Conservation (phyloP, 92 coral and sea anemone genomes). For the Chrysogorgia sp. region DNA sequence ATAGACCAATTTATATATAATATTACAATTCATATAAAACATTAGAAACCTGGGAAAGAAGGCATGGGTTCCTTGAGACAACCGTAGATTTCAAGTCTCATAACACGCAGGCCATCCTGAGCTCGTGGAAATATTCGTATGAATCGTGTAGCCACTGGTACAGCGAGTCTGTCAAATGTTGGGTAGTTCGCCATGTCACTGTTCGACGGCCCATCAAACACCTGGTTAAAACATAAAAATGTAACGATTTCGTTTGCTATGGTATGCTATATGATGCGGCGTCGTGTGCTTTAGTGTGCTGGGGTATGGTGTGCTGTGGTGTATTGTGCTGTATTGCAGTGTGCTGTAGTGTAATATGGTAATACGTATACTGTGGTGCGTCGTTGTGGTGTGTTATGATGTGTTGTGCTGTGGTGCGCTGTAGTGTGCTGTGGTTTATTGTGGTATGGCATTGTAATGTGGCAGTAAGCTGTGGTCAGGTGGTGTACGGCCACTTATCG, state of each 20-base stretch:
- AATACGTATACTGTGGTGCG: background rate
- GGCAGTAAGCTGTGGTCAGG: no score
- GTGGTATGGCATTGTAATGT: no score
- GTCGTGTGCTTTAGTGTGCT: background rate
- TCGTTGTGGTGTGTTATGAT: background rate
- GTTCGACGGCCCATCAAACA: conserved; percentile 70
- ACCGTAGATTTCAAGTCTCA: conserved; percentile 87
- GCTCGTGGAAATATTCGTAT: conserved; percentile 76
- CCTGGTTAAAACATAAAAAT: conserved; percentile 48
- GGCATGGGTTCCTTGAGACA: conserved; percentile 78
- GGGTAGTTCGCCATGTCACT: conserved; percentile 61
- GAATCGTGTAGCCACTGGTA: conserved; percentile 71
- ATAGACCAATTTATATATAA: background rate
- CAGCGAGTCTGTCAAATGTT: conserved; percentile 56
- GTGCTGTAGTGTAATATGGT: background rate
- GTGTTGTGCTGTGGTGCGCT: background rate
- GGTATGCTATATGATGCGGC: background rate
- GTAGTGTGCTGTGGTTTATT: background rate
- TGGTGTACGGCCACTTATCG: no score
- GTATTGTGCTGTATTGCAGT: background rate
- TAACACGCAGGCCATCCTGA: conserved; percentile 53
- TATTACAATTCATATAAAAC: background rate
- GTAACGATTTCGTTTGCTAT: background rate
- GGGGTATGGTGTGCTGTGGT: background rate
- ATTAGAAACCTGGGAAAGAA: conserved; percentile 58